A percentile compares a stretch with the other conserved stretches of the same genome.
Conservation (phyloP, 2,888 invertebrate species). For the Amblyjoppa fuscipennis region DNA sequence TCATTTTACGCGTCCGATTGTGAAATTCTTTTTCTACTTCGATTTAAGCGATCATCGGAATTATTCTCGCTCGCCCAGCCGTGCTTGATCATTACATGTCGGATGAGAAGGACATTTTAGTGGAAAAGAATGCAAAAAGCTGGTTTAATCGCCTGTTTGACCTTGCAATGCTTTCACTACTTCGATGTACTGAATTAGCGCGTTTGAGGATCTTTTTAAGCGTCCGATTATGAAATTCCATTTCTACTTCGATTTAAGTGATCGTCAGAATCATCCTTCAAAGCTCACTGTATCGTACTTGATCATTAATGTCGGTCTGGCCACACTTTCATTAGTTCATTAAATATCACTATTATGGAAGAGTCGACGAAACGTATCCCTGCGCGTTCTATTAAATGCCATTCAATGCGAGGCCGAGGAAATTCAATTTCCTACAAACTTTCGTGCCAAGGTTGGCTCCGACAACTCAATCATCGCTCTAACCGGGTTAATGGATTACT, state of each 20-base stretch:
- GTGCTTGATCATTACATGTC: no score
- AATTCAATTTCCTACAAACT: conserved; percentile 64
- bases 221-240: not conserved
- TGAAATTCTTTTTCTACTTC: not conserved
- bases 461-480: conserved; percentile 27
- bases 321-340: conserved; percentile 11
- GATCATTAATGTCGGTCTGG: not conserved
- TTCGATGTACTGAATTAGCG: not conserved
- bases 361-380: conserved; percentile 15
- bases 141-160: not conserved
- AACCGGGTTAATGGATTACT: conserved; percentile 42
- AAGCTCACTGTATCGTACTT: not conserved
- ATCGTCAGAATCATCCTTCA: not conserved
- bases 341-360: conserved; percentile 39
- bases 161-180: not conserved
- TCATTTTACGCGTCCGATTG: no score
- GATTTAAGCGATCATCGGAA: not conserved
- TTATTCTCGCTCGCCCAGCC: no score
- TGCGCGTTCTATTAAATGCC: conserved; percentile 50
- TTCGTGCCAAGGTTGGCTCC: conserved; percentile 59
- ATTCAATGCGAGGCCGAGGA: conserved; percentile 53
- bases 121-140: no score
- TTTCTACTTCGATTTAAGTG: not conserved
- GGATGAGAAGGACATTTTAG: no score
- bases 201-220: not conserved